Evolutionary conservation across 1,140 invertebrate species (phyloP).

Genomic region (Lepidurus packardi): DNA sequence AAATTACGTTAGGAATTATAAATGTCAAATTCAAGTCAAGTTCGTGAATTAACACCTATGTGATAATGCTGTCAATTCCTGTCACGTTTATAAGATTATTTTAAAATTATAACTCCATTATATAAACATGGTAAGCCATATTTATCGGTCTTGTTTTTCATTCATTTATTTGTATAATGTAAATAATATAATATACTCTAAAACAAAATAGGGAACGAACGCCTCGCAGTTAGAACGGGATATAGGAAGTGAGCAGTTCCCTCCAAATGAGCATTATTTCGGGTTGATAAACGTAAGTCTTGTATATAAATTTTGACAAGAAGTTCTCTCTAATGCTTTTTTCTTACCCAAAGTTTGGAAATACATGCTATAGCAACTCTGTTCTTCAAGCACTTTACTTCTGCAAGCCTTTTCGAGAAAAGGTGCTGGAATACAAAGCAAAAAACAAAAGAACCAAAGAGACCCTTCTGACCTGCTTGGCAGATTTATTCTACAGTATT

Average conservation of each 20-base stretch:
- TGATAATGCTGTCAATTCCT: no score
- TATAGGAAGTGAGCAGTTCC: slow-evolving; percentile 94
- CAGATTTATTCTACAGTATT: slow-evolving; percentile 97
- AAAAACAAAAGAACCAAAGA: slow-evolving; percentile 97
- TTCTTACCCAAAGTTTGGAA: slow-evolving; percentile 83
- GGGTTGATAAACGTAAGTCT: slow-evolving; percentile 92
- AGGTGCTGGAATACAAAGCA: slow-evolving; percentile 96
- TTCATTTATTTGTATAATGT: no score
- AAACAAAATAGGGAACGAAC: slow-evolving; percentile 79
- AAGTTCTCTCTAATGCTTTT: slow-evolving; percentile 21
- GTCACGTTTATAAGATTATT: no score
- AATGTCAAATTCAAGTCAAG: no score
- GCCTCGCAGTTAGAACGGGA: slow-evolving; percentile 96
- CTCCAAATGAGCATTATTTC: slow-evolving; percentile 97
- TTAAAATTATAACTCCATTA: no score
- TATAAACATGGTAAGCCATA: no score
- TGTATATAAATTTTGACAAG: slow-evolving; percentile 26
- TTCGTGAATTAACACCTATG: no score
- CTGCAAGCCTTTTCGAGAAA: slow-evolving; percentile 97
- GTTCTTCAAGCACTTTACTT: slow-evolving; percentile 99
- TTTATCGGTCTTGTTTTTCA: no score
- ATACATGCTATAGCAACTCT: slow-evolving; percentile 99
- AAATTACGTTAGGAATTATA: no score
- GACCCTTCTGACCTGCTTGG: slow-evolving; percentile 92
- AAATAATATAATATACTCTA: no score